These are phyloP conservation scores for Latrodectus hesperus DNA, from an alignment of 2,888 invertebrate genomes.

Conservation along the genomic window DNA sequence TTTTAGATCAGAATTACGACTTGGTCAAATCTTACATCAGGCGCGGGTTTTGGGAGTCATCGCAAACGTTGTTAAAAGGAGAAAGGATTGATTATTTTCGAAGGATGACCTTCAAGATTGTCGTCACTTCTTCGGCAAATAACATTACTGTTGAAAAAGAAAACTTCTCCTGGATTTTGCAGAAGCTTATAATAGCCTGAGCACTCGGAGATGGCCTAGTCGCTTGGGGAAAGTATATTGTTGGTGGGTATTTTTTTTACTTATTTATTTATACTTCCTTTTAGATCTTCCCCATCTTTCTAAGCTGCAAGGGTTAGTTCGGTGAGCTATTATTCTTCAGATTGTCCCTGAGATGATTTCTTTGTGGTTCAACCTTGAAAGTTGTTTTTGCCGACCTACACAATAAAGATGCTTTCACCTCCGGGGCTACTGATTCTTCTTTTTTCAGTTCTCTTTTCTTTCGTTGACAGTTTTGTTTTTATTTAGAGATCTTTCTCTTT, in stretches of 20 bases:
- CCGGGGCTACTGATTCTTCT: background rate
- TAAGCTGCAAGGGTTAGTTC: background rate
- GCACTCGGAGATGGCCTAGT: background rate
- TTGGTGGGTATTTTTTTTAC: background rate
- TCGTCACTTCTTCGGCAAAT: background rate
- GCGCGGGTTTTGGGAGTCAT: background rate
- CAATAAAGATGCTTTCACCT: background rate
- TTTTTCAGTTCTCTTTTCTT: background rate
- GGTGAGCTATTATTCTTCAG: background rate
- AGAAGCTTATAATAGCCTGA: background rate
- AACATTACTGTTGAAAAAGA: background rate
- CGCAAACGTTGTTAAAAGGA: background rate
- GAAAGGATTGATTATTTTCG: too few species aligned
- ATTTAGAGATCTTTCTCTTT: background rate
- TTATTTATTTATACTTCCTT: background rate
- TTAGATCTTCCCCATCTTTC: background rate
- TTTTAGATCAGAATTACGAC: slow-evolving; percentile 1
- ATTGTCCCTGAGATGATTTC: background rate
- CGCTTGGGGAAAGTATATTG: background rate
- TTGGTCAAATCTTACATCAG: background rate
- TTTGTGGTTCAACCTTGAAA: background rate
- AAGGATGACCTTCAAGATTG: background rate
- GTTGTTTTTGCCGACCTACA: background rate
- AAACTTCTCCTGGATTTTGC: background rate
- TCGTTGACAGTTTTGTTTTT: background rate